Conservation (phyloP, 1,140 invertebrate species). For the Asobara japonica region DNA sequence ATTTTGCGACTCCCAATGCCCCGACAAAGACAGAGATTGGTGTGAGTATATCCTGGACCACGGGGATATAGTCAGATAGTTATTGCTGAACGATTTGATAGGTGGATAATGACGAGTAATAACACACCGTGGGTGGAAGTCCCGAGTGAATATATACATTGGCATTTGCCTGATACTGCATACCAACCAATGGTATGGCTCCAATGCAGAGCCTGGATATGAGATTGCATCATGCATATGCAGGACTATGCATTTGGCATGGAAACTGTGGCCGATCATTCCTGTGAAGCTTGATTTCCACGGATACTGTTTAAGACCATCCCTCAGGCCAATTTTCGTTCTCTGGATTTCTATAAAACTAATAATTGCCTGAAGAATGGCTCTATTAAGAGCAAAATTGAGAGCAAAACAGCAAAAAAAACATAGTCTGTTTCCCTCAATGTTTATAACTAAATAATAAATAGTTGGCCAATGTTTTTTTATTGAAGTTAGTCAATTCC, state of each 20-base stretch:
- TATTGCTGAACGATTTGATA: constrained; percentile 63
- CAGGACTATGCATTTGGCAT: constrained; percentile 57
- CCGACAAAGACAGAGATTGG: background rate
- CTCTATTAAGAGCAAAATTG: no score
- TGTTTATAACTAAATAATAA: no score
- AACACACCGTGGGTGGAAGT: constrained; percentile 53
- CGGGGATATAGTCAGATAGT: constrained; percentile 45
- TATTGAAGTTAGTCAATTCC: no score
- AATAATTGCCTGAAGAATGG: no score
- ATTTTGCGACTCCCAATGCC: background rate
- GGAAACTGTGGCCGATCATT: constrained; percentile 54
- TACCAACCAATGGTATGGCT: constrained; percentile 17
- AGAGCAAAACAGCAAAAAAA: no score
- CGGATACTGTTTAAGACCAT: no score
- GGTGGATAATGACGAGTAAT: constrained; percentile 66
- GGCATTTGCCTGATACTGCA: constrained; percentile 6
- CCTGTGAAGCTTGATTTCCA: constrained; percentile 61
- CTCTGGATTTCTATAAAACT: no score
- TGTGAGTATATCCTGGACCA: background rate
- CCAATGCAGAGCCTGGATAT: constrained; percentile 51
- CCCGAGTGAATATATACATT: constrained; percentile 17
- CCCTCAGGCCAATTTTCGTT: no score
- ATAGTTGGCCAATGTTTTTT: no score
- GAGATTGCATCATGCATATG: constrained; percentile 66
- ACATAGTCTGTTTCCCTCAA: no score